Evolutionary conservation across 1,140 invertebrate species (phyloP), one percentile per base, ranked within the genome.

Genomic region (Trinorchestia longiramus): DNA sequence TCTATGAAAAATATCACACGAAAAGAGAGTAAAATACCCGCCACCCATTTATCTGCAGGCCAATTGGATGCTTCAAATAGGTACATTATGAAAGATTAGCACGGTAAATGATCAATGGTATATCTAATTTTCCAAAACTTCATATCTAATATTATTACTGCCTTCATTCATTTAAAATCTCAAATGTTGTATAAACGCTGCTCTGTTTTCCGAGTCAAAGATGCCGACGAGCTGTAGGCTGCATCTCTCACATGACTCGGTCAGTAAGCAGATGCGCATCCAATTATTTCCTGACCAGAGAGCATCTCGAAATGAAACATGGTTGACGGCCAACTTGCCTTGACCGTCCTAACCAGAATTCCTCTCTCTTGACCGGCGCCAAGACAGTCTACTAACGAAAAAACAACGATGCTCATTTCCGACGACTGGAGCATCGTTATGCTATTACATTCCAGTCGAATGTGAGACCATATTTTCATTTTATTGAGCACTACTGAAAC

Each of bases 351-450:
- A 19, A 28, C 28, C 62, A 77, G 62, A 77, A 77, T 77, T 77
- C 62, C 62, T 77, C 62, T 77, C 62, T 77, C 62, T 77, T 77
- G 62, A 77, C 62, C 62, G 62, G 62, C 62, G 62, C 62, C 62
- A 77, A 77, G 62, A 77, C 62, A 77, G 62, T 11, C 62, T 36
- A 28, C 62, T 77, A 77, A 77, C 62, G 36, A 77, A 28, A 77
- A 77, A 77, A 23, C 62, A 36, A 77, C 62, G 47, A 19, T 53
- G 62, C 62, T 77, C 28, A 77, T 77, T 77, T 77, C 62, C 1
- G 28, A 36, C 62, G 62, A 11, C 15, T 77, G 3, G 62, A 77
- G 36, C 62, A 77, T 28, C 62, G 62, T 77, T 77, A 77, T 77
- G 15, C 36, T 36, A 77, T 28, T 77, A 36, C 36, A 77, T 77